These are phyloP conservation scores for Graptemys geographica DNA, from an alignment of 2,797 vertebrate species.

Conservation along the genomic window DNA sequence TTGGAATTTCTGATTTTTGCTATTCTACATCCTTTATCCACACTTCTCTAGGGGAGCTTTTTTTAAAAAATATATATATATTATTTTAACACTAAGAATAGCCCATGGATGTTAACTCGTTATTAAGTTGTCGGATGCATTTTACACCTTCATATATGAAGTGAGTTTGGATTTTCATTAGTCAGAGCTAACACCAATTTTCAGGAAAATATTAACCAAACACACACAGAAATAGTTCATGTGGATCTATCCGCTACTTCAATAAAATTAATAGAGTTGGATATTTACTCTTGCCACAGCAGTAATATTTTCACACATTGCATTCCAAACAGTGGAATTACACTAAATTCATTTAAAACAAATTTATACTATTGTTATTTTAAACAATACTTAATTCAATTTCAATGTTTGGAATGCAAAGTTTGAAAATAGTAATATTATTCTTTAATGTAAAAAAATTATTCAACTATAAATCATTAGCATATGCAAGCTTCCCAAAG, in stretches of 20 bases:
- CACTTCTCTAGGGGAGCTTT: not conserved
- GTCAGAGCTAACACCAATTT: constrained; percentile 82
- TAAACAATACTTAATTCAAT: constrained; percentile 86
- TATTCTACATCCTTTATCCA: not conserved
- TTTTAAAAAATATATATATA: not conserved
- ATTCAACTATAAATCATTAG: constrained; percentile 67
- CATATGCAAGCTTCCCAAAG: constrained; percentile 64
- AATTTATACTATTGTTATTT: constrained; percentile 85
- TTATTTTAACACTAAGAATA: not conserved
- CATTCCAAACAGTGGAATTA: constrained; percentile 85
- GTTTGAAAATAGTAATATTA: constrained; percentile 76
- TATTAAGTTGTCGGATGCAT: constrained; percentile 82
- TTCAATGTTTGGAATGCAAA: constrained; percentile 81
- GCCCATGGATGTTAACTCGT: constrained; percentile 57
- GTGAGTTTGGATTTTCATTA: constrained; percentile 78
- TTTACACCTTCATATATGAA: constrained; percentile 71
- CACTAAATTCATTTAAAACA: constrained; percentile 86
- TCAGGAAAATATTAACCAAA: constrained; percentile 85
- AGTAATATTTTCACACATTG: constrained; percentile 79
- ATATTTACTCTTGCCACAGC: constrained; percentile 81
- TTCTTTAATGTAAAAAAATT: constrained; percentile 70
- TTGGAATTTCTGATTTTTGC: accelerated
- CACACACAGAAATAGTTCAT: constrained; percentile 80
- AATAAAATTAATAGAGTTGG: constrained; percentile 84
- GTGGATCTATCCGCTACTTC: constrained; percentile 81